Evolutionary conservation across 1,140 invertebrate genomes (phyloP).

Genomic region (Sarcophaga bullata): DNA sequence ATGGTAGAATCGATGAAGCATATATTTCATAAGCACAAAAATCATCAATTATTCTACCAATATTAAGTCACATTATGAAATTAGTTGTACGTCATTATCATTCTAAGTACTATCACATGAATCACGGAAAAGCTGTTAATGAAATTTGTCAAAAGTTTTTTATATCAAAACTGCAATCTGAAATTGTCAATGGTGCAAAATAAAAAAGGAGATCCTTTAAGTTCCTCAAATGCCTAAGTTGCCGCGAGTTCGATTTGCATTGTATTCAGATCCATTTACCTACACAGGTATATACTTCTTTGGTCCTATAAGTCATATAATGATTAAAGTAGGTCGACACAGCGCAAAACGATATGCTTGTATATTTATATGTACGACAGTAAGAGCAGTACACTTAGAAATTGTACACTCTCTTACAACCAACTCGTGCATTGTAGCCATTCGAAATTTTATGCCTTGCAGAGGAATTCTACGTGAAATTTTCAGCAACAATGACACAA

Average conservation of each 20-base stretch:
- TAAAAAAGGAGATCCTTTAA: neutral
- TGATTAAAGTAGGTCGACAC: neutral
- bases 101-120: neutral
- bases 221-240: neutral
- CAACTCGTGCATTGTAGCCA: conserved; percentile 36
- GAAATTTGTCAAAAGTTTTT: no score
- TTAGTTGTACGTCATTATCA: conserved; percentile 5
- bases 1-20: neutral
- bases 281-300: neutral
- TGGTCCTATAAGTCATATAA: neutral
- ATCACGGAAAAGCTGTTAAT: neutral
- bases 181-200: neutral
- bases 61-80: neutral
- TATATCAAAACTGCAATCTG: neutral
- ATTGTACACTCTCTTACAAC: no score
- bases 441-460: conserved; percentile 38
- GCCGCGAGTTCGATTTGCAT: no score
- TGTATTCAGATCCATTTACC: no score
- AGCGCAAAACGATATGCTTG: neutral
- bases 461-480: conserved; percentile 31
- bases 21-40: neutral
- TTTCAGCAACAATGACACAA: conserved; percentile 37
- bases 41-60: conserved; percentile 17
- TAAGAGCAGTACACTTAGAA: conserved; percentile 35
- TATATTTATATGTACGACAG: neutral